These are phyloP conservation scores for Odontomyia ornata DNA, from an alignment of 2,888 invertebrate species.

Conservation along the genomic window DNA sequence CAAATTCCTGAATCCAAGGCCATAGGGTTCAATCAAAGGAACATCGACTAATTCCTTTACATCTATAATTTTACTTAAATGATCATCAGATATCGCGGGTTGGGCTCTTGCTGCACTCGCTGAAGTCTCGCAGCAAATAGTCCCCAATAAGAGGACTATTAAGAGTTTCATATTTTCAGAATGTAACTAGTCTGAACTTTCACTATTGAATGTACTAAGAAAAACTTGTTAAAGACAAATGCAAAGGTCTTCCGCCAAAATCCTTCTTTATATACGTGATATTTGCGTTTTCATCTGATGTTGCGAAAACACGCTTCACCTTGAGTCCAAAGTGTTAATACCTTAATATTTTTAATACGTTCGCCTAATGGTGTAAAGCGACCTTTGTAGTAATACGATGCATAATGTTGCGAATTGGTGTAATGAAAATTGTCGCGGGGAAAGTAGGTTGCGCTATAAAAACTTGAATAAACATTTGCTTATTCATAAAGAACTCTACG, in stretches of 20 bases:
- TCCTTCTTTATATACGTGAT: conserved; percentile 1
- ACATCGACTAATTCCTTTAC: background rate
- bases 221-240: background rate
- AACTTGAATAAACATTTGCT: no score
- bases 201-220: no score
- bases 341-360: background rate
- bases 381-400: background rate
- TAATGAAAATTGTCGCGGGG: no score
- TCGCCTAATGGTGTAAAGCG: background rate
- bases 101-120: background rate
- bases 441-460: background rate
- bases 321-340: background rate
- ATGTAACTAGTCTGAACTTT: no score
- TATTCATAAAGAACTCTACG: no score
- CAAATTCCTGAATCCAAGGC: background rate
- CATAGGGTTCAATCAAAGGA: background rate
- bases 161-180: background rate
- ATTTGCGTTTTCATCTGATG: background rate
- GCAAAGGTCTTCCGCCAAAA: background rate
- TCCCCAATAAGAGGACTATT: background rate
- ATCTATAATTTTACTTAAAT: background rate
- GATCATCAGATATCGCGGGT: background rate
- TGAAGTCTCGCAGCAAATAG: background rate
- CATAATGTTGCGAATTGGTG: background rate
- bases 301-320: background rate